These are phyloP conservation scores for Lucinisca nassula DNA, from an alignment of 2,888 invertebrate species.

Conservation along the genomic window DNA sequence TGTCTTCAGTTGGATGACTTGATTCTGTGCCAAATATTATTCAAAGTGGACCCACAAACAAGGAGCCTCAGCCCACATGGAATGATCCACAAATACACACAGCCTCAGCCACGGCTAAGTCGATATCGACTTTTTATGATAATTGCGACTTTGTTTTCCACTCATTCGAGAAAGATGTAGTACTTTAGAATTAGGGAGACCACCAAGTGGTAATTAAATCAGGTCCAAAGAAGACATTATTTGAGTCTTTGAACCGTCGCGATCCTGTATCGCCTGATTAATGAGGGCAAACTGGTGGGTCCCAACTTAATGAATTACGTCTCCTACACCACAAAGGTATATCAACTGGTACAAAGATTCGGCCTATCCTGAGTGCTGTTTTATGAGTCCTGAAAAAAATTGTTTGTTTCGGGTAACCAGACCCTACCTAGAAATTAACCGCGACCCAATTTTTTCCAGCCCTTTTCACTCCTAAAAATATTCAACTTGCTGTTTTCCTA, in stretches of 20 bases:
- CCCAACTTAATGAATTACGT: background rate
- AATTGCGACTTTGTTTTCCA: background rate
- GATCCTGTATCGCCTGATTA: background rate
- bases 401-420: no score
- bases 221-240: background rate
- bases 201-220: background rate
- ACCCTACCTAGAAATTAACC: no score
- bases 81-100: slow-evolving; percentile 8
- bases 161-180: background rate
- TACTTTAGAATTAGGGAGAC: background rate
- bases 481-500: no score
- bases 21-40: no score
- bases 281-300: background rate
- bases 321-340: slow-evolving; percentile 5
- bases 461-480: no score
- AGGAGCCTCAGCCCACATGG: background rate
- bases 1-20: background rate
- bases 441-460: no score
- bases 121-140: background rate
- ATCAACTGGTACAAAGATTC: slow-evolving; percentile 1
- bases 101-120: background rate
- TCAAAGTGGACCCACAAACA: background rate
- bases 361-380: background rate
- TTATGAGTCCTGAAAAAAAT: background rate
- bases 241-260: background rate